Evolutionary conservation across 2,797 vertebrate genomes (phyloP).

Genomic region (Amblyraja radiata): DNA sequence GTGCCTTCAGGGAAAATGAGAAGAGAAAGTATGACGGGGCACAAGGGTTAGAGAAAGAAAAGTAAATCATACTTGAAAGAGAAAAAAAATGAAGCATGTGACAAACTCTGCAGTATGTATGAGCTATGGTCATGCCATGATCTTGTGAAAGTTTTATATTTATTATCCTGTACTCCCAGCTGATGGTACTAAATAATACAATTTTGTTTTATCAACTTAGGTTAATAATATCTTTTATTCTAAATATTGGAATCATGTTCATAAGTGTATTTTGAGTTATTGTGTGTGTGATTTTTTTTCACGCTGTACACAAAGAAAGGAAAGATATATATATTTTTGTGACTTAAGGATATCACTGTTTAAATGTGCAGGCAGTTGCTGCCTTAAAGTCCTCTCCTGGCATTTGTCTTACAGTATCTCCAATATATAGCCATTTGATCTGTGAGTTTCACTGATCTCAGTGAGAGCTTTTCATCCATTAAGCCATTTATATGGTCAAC

Average conservation of each 20-base stretch:
- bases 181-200: not conserved
- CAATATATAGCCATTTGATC: not conserved
- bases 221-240: constrained; percentile 54
- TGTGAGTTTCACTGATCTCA: constrained; percentile 22
- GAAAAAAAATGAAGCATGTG: too few relatives aligned
- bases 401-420: not conserved
- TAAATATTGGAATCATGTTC: not conserved
- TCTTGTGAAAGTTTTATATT: not conserved
- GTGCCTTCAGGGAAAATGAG: not conserved
- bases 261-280: not conserved
- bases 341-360: not conserved
- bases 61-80: not conserved
- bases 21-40: not conserved
- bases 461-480: not conserved
- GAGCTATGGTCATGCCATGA: not conserved
- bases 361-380: not conserved
- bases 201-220: constrained; percentile 42
- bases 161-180: not conserved
- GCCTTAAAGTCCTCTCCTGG: not conserved
- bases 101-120: not conserved
- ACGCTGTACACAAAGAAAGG: not conserved
- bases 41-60: not conserved
- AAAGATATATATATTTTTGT: not conserved
- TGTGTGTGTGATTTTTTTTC: not conserved
- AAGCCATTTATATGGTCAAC: constrained; percentile 28